Percentiles rank a stretch among this genome's conserved stretches.
Evolutionary conservation across 2,888 invertebrate genomes (phyloP).

Genomic region (Ormyrus rosae): DNA sequence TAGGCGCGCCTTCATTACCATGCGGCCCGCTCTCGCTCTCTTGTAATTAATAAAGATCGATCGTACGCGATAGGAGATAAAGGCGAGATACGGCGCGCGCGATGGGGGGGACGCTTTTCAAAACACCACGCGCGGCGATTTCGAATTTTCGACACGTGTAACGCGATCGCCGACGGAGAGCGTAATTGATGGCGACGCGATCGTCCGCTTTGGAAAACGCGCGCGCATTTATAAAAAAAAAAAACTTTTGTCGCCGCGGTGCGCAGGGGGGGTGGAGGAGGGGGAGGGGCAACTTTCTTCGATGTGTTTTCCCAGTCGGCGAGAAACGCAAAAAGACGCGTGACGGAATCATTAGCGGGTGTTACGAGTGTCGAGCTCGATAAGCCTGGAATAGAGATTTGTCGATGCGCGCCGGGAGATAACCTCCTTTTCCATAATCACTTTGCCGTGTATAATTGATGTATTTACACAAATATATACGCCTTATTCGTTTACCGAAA

Average conservation of each 20-base stretch:
- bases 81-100: not conserved
- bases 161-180: not conserved
- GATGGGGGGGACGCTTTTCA: not conserved
- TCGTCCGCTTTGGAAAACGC: constrained; percentile 2
- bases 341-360: constrained; percentile 31
- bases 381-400: not conserved
- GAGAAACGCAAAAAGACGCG: not conserved
- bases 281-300: not conserved
- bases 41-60: constrained; percentile 49
- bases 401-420: not conserved
- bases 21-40: not conserved
- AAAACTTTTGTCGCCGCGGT: no score
- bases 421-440: not conserved
- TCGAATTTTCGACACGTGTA: not conserved
- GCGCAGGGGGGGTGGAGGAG: no score
- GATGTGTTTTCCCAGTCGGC: no score
- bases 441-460: constrained; percentile 1
- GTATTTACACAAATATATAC: not conserved
- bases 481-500: not conserved
- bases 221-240: no score
- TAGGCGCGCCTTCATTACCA: constrained; percentile 1
- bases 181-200: constrained; percentile 18
- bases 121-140: not conserved
- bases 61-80: constrained; percentile 12
- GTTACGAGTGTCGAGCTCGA: not conserved